Conservation (phyloP, 2,113 vertebrate genomes). For the Python bivittatus region DNA sequence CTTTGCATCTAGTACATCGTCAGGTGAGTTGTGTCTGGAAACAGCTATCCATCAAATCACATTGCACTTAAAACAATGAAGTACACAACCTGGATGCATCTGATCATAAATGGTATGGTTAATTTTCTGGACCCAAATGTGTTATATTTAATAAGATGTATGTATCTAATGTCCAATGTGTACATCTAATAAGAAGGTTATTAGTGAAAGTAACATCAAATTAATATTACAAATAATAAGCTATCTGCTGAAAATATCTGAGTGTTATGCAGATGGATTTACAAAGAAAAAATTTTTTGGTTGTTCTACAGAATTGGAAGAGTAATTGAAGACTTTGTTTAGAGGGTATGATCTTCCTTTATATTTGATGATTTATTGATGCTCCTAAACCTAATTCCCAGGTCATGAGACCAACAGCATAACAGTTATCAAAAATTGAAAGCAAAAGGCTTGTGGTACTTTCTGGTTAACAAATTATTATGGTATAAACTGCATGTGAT, state of each 20-base stretch:
- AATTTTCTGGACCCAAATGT: neutral
- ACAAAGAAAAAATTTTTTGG: too few species aligned
- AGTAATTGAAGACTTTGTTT: neutral
- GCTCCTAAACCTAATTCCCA: neutral
- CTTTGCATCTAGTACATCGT: conserved; percentile 93
- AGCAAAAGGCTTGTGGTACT: neutral
- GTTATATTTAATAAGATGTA: neutral
- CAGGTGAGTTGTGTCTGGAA: conserved; percentile 79
- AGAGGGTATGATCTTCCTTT: neutral
- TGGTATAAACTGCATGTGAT: neutral
- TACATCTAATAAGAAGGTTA: neutral
- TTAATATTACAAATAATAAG: neutral
- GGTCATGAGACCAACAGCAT: neutral
- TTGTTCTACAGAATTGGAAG: neutral
- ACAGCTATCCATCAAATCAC: neutral
- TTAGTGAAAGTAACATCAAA: neutral
- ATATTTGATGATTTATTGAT: neutral
- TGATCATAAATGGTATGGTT: neutral
- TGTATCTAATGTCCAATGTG: neutral
- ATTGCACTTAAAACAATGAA: neutral
- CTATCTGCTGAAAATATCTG: neutral
- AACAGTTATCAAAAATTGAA: neutral
- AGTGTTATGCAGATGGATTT: too few species aligned
- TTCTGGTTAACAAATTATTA: neutral
- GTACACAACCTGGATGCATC: neutral